Percentiles rank a stretch among this genome's conserved stretches.
Conservation (phyloP, 2,797 vertebrate species). For the Propithecus perrieri region DNA sequence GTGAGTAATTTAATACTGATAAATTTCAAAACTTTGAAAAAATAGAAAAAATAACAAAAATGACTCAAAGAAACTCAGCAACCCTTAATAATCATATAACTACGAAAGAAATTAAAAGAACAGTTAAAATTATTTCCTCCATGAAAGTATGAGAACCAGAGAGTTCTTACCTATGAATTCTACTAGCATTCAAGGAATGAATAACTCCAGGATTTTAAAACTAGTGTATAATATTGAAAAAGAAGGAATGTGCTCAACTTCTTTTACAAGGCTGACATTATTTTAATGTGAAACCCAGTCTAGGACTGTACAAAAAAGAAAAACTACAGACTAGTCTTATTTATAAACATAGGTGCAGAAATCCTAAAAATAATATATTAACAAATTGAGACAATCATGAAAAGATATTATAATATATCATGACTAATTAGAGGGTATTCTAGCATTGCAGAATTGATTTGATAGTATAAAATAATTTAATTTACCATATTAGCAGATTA, state of each 20-base stretch:
- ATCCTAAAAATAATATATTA: not conserved
- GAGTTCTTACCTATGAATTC: not conserved
- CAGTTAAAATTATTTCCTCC: not conserved
- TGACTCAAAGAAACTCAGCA: not conserved
- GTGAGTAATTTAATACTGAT: not conserved
- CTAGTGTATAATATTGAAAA: not conserved
- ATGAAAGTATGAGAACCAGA: not conserved
- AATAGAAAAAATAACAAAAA: not conserved
- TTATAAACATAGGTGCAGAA: not conserved
- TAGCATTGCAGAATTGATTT: not conserved
- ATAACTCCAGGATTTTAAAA: not conserved
- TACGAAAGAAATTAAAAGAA: not conserved
- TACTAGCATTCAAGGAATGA: not conserved
- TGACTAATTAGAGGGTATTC: not conserved
- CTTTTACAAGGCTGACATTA: not conserved
- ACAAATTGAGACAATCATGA: not conserved
- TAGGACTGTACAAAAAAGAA: not conserved
- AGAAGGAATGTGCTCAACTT: not conserved
- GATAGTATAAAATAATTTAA: conserved; percentile 1
- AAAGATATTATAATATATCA: not conserved
- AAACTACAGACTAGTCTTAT: not conserved
- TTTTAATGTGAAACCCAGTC: not conserved
- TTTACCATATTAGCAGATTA: not conserved
- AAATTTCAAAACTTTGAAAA: not conserved
- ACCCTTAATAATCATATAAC: not conserved